These are phyloP conservation scores for Trachelipus rathkii DNA, from an alignment of 1,140 invertebrate genomes.

Conservation along the genomic window DNA sequence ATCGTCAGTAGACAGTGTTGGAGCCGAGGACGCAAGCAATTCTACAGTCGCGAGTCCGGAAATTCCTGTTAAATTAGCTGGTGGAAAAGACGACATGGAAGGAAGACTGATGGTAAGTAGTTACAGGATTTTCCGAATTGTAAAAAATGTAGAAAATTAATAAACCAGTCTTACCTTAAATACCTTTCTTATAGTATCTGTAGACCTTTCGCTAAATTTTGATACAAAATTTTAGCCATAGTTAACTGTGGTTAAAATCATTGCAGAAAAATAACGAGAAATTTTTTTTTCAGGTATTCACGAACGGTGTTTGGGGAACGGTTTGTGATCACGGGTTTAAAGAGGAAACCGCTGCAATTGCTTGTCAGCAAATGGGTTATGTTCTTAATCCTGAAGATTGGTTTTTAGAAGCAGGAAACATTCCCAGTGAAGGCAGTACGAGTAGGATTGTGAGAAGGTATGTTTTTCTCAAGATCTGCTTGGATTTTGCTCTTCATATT, in stretches of 20 bases:
- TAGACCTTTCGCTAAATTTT: too few species aligned
- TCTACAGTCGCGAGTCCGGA: conserved; percentile 44
- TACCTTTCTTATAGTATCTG: too few species aligned
- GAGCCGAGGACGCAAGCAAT: conserved; percentile 48
- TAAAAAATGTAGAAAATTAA: too few species aligned
- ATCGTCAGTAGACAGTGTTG: neutral
- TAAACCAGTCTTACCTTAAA: too few species aligned
- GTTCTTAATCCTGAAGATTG: conserved; percentile 90
- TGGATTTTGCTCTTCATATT: too few species aligned
- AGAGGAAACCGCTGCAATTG: conserved; percentile 81
- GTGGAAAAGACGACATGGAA: conserved; percentile 67
- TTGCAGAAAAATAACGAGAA: too few species aligned
- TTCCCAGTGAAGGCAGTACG: conserved; percentile 69
- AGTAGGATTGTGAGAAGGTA: conserved; percentile 68
- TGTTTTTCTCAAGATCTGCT: neutral
- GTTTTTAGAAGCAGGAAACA: conserved; percentile 71
- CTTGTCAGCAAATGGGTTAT: conserved; percentile 90
- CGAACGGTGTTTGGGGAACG: conserved; percentile 88
- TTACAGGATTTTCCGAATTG: too few species aligned
- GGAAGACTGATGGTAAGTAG: conserved; percentile 68
- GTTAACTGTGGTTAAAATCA: too few species aligned
- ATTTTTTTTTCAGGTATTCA: conserved; percentile 58
- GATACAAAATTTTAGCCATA: too few species aligned
- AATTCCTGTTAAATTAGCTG: conserved; percentile 68
- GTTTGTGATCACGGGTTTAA: conserved; percentile 96